These are phyloP conservation scores for Ceratosolen solmsi DNA, from an alignment of 1,140 invertebrate species.

Conservation along the genomic window DNA sequence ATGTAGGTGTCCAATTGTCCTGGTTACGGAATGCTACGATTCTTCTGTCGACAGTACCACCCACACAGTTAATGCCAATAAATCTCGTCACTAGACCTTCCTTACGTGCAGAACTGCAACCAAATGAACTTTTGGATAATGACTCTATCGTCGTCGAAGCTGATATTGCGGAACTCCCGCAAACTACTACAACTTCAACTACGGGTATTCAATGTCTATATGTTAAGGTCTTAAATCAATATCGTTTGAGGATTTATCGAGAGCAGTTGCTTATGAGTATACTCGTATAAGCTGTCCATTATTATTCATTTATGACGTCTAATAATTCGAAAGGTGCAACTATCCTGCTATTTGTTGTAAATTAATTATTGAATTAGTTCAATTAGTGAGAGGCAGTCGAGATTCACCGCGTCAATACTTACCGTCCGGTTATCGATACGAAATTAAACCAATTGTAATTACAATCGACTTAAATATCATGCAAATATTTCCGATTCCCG, in stretches of 20 bases:
- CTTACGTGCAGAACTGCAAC: slow-evolving; percentile 55
- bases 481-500: too few relatives aligned
- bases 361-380: too few relatives aligned
- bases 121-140: slow-evolving; percentile 64
- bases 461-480: too few relatives aligned
- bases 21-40: slow-evolving; percentile 69
- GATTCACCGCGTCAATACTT: too few relatives aligned
- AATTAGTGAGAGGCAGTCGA: too few relatives aligned
- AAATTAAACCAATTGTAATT: too few relatives aligned
- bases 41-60: slow-evolving; percentile 60
- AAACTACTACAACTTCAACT: slow-evolving; percentile 53
- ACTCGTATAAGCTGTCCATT: too few relatives aligned
- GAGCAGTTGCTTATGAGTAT: background rate
- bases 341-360: too few relatives aligned
- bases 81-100: slow-evolving; percentile 64
- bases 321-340: too few relatives aligned
- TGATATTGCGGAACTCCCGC: slow-evolving; percentile 60
- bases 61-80: slow-evolving; percentile 60
- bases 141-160: slow-evolving; percentile 69
- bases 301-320: too few relatives aligned
- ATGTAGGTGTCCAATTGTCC: slow-evolving; percentile 64
- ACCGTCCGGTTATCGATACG: too few relatives aligned
- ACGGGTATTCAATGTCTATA: slow-evolving; percentile 40
- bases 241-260: background rate
- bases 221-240: too few relatives aligned